Percentiles rank a stretch among this genome's conserved stretches.
phyloP scores from a whole-genome alignment of 2,797 vertebrate genomes.

The Falco biarmicus region DNA sequence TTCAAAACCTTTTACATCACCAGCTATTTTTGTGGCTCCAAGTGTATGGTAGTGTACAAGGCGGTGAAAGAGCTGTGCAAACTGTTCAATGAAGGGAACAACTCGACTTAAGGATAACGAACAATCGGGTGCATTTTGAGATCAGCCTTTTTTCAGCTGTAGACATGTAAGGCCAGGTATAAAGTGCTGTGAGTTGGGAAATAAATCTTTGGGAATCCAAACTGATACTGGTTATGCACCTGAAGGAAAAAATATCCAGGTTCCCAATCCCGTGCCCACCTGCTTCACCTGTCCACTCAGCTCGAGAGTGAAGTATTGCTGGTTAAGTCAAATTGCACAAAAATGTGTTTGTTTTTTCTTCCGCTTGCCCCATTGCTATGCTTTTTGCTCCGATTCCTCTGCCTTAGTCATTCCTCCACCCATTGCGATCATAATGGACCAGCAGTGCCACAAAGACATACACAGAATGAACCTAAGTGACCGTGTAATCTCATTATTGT shows the following conservation, averaged over 20 bases:
- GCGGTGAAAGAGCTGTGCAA: neutral
- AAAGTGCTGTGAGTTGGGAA: neutral
- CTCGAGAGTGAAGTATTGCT: neutral
- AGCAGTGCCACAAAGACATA: neutral
- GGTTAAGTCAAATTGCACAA: neutral
- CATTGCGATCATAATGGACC: neutral
- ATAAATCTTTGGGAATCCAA: neutral
- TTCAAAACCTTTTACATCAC: slow-evolving; percentile 5
- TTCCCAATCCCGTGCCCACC: neutral
- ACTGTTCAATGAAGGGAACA: neutral
- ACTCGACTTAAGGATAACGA: accelerated
- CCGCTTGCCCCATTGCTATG: neutral
- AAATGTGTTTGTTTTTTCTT: neutral
- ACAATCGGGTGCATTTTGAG: neutral
- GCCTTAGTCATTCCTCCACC: neutral
- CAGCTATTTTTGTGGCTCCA: neutral
- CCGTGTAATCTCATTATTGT: slow-evolving; percentile 61
- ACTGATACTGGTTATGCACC: neutral
- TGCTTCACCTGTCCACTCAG: neutral
- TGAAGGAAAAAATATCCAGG: neutral
- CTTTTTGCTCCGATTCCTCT: neutral
- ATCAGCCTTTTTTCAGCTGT: accelerated
- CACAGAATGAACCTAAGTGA: slow-evolving; percentile 50
- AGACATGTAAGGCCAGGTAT: neutral
- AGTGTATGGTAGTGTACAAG: neutral